Evolutionary conservation across 2,797 vertebrate species (phyloP), one percentile per base, ranked within the genome.

Genomic region (Squalus acanthias): DNA sequence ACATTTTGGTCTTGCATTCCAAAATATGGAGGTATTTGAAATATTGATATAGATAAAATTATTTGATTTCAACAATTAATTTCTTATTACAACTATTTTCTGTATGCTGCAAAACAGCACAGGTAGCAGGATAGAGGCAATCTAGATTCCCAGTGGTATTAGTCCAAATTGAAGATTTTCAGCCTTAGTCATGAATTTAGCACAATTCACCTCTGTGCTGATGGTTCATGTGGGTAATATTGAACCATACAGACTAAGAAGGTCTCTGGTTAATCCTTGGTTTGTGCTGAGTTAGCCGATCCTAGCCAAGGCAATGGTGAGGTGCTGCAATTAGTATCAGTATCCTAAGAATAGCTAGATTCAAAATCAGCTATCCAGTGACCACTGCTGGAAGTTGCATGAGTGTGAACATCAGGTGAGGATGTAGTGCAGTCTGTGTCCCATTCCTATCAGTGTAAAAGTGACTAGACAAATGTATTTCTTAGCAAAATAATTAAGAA

Each of bases 101-200:
- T 46, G 33, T 5, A 9, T 26, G 8, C n/a, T n/a, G 63, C 9
- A 46, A 67, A 93, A 50, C 50, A 6, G 20, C 22, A 50, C 50
- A 22, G 39, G 17, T 65, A 20, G 33, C n/a, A 67, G 63, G 33
- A 20, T n/a, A 22, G 63, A 67, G 33, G 17, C 91, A 63, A 92
- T 92, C 89, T 65, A 22, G 60, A 46, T 67, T 69, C 91, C 91
- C 63, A 93, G n/a, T 24, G 6, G 65, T 46, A 69, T 93, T 69
- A 63, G 13, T 46, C 20, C 15, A 65, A 67, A 93, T 93, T 93
- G 91, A 69, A 93, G 91, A 93, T 93, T 93, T 93, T 69, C 17
- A 69, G n/a, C n/a, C 91, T 93, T 93, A 93, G 65, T 93, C n/a
- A 69, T 93, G n/a, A 93, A 67, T 69, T 93, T 93, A 93, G 91